Percentiles rank a stretch among this genome's conserved stretches.
Conservation (phyloP, 2,113 vertebrate species). For the Aramus guarauna region DNA sequence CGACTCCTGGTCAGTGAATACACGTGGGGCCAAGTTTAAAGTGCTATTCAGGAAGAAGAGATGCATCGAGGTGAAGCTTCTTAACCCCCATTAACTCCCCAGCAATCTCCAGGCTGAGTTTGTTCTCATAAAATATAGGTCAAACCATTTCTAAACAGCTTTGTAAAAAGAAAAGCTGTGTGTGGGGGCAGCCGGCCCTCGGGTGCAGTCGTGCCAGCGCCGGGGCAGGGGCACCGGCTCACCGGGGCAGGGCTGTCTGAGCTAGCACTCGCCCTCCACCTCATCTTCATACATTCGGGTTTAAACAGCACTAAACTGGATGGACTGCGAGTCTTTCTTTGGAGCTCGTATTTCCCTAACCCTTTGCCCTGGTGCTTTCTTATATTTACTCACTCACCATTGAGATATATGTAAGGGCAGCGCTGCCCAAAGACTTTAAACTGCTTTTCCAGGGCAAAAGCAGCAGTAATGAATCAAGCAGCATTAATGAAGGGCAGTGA, state of each 20-base stretch:
- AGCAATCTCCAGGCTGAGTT: not conserved
- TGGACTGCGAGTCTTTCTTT: not conserved
- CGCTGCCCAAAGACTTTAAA: not conserved
- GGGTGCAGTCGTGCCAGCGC: fast-evolving
- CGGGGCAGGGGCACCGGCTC: fast-evolving
- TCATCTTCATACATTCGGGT: not conserved
- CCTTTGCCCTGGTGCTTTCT: not conserved
- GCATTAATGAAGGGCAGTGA: not conserved
- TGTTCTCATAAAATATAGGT: not conserved
- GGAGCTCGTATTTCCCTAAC: not conserved
- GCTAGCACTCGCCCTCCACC: not conserved
- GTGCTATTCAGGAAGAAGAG: not conserved
- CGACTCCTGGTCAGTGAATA: not conserved
- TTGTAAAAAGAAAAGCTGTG: not conserved
- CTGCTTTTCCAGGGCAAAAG: not conserved
- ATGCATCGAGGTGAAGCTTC: not conserved
- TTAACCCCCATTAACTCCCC: not conserved
- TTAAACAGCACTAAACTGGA: not conserved
- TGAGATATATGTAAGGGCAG: not conserved
- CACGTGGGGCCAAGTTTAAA: not conserved
- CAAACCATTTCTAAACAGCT: not conserved
- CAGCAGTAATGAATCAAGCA: not conserved
- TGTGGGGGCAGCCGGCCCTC: not conserved
- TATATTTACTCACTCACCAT: not conserved
- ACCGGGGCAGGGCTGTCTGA: fast-evolving